Base-by-base conservation (phyloP, 1,140 invertebrate genomes). In the Coelopa frigida region DNA sequence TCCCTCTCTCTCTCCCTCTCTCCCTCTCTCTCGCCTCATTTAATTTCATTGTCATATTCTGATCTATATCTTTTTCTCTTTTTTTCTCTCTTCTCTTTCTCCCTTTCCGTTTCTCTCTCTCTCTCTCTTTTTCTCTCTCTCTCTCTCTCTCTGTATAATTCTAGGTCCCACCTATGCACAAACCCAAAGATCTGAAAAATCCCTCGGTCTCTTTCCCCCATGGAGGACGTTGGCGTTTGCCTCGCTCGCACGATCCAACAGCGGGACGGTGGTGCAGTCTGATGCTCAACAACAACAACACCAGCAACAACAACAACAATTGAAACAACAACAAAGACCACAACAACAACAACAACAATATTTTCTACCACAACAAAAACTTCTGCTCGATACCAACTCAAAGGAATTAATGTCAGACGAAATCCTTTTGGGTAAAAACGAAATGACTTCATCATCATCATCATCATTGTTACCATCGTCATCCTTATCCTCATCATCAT, bases 171-270 rank as follows among this genome's bases (percentile, higher is more conserved):
- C 36, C 36, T 37, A 33, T 35, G 52, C 44, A 15, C 47, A 53
- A 33, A 46, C 51, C 6, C 43, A 54, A 48, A 52, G 63, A 3
- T 50, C 51, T 7, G 63, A 66, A 35, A 67, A 66, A 37, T 59
- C 63, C 0, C 36, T 67, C 5, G 53, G 52, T 1, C 66, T 67
- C 39, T 67, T 66, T 31, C 63, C 63, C 3, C 66, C 63, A 4
- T 67, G 63, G 63, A 67, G 66, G 49, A 61, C 57, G 1, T 20
- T 67, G 24, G 63, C 63, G 0, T 51, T 67, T 1, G 63, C 63
- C 15, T 63, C 63, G 5, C 44, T 67, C 33, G 60, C 58, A 11
- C 29, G n/a, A 31, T 21, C 33, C 22, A 45, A n/a, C 22, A n/a
- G n/a, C n/a, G n/a, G n/a, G n/a, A n/a, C n/a, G n/a, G n/a, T n/a